Conservation (phyloP, 2,888 invertebrate genomes). For the Spialia ferax region DNA sequence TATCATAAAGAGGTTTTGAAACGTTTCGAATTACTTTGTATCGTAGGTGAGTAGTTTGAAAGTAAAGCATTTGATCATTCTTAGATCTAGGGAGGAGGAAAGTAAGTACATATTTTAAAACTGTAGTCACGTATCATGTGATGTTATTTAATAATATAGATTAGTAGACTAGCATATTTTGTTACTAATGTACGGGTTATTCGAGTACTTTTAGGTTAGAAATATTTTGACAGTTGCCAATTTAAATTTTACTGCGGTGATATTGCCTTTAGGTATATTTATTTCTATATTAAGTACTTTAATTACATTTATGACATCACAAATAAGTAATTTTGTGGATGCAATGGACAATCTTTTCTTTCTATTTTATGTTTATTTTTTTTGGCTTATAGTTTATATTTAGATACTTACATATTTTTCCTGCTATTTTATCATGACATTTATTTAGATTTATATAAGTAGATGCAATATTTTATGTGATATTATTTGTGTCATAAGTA, state of each 20-base stretch:
- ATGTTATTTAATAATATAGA: conserved; percentile 18
- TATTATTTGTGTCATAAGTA: too few species aligned
- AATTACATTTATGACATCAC: too few species aligned
- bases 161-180: background rate
- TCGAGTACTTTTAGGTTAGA: conserved; percentile 3
- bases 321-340: too few species aligned
- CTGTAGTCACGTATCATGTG: conserved; percentile 23
- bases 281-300: background rate
- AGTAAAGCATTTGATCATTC: conserved; percentile 4
- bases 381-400: too few species aligned
- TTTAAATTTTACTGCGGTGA: conserved; percentile 7
- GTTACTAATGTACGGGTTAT: conserved; percentile 28
- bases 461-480: too few species aligned
- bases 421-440: too few species aligned
- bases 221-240: conserved; percentile 7
- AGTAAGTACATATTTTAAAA: conserved; percentile 14
- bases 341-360: too few species aligned
- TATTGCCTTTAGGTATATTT: conserved; percentile 4
- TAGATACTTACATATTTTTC: too few species aligned
- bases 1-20: background rate
- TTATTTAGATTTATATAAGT: too few species aligned
- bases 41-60: background rate
- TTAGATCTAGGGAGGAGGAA: background rate
- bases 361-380: too few species aligned
- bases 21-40: background rate